Percentiles rank a stretch among this genome's conserved stretches.
These are phyloP conservation scores for Nasonia longicornis DNA, from an alignment of 1,140 invertebrate species.

Conservation along the genomic window DNA sequence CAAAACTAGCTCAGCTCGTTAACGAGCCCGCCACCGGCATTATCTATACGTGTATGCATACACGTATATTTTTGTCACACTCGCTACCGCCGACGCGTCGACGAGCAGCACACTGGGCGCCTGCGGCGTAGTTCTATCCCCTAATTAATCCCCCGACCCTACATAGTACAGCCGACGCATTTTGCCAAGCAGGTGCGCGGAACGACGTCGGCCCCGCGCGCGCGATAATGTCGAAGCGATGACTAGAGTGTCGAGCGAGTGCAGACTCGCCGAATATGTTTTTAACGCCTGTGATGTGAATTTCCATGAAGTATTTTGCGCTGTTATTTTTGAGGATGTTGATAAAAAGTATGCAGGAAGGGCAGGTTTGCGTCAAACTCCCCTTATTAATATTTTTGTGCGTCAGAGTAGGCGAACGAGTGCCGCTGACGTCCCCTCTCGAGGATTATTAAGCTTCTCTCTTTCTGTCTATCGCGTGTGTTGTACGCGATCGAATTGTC, in stretches of 20 bases:
- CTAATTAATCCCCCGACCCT: slow-evolving; percentile 23
- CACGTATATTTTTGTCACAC: not conserved
- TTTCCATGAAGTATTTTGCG: too few species aligned
- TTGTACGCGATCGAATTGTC: not conserved
- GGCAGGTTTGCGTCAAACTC: not conserved
- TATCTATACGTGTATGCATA: not conserved
- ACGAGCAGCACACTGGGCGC: not conserved
- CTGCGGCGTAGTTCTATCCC: not conserved
- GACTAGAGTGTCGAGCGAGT: slow-evolving; percentile 38
- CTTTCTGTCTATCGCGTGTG: too few species aligned
- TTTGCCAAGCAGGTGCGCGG: slow-evolving; percentile 18
- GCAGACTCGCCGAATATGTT: not conserved
- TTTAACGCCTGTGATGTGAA: not conserved
- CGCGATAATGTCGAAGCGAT: slow-evolving; percentile 7
- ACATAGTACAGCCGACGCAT: not conserved
- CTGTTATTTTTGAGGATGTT: too few species aligned
- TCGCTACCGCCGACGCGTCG: too few species aligned
- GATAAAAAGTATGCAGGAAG: too few species aligned
- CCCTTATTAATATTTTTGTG: not conserved
- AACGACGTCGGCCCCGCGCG: not conserved
- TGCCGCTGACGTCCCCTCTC: slow-evolving; percentile 6
- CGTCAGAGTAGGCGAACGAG: not conserved
- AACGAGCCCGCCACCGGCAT: not conserved
- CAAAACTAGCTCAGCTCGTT: not conserved
- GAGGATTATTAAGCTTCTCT: not conserved